Evolutionary conservation across 2,888 invertebrate species (phyloP), one percentile per base, ranked within the genome.

Genomic region (Lochmaea crataegi): DNA sequence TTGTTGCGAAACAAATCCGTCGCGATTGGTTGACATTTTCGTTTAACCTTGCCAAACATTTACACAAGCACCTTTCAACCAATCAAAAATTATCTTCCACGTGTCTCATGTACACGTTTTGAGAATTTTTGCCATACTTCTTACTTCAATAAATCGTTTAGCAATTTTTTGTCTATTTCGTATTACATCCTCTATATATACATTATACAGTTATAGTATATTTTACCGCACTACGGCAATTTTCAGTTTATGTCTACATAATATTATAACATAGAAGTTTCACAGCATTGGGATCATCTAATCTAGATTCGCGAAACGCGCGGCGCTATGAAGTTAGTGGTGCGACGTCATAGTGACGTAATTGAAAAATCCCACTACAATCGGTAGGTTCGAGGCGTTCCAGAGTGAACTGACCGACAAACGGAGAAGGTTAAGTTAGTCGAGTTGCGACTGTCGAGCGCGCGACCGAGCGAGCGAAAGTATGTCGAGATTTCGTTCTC

Each of bases 361-460:
- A 56, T 60, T 45, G 32, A 18, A 71, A 70, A 73, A 65, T 53
- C 74, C 72, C 76, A 69, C 64, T 80, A 76, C 75, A 65, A 85
- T 85, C 84, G 84, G 85, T 48, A 16, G 42, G 74, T 42, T 41
- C 26, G 48, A 57, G 48, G 80, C 80, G 82, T 83, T 82, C 79
- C 80, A 80, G 81, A 83, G 83, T 82, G 83, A 83, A 84, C 84
- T 84, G 84, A 84, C 83, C 83, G 82, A 81, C 78, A 81, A 77
- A 80, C 78, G 77, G 32, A 80, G 79, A 82, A 84, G 83, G 84
- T 84, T 83, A 83, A 72, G 71, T 81, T 82, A 85, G 85, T 85
- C 83, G 85, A 84, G 84, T 80, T 77, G 74, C 80, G 82, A 81
- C 82, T 73, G 76, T 69, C 69, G 75, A 65, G 26, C 22, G 41